Percentiles rank a stretch among this genome's conserved stretches.
phyloP scores from a whole-genome alignment of 2,797 vertebrate genomes.

The Crotalus adamanteus region DNA sequence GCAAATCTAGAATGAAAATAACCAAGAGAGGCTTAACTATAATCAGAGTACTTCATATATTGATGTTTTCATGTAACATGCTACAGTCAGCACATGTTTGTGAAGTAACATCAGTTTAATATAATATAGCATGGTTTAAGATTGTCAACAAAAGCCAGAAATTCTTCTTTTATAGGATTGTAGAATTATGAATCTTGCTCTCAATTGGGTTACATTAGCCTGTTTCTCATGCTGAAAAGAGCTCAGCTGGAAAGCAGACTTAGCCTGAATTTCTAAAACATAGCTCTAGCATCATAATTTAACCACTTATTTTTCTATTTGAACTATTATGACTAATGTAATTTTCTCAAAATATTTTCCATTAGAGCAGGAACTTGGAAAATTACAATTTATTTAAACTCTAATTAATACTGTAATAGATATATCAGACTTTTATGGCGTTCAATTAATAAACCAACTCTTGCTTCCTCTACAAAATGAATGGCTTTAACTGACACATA shows the following conservation, averaged over 20 bases:
- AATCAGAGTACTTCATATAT: not conserved
- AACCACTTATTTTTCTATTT: not conserved
- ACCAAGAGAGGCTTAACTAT: not conserved
- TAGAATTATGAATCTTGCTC: not conserved
- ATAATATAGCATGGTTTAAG: not conserved
- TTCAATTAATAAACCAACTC: conserved; percentile 16
- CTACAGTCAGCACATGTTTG: not conserved
- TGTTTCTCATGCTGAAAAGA: not conserved
- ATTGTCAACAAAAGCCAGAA: not conserved
- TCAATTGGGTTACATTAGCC: not conserved
- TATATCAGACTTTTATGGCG: not conserved
- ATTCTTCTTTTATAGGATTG: not conserved
- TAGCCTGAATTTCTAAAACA: not conserved
- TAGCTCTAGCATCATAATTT: not conserved
- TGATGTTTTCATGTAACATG: not conserved
- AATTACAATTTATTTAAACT: not conserved
- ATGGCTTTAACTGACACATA: conserved; percentile 13
- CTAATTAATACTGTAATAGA: not conserved
- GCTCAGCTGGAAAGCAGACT: not conserved
- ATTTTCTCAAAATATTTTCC: conserved; percentile 10
- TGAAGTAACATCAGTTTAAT: not conserved
- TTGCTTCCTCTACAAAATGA: not conserved
- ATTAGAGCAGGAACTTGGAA: not conserved
- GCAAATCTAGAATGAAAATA: not conserved
- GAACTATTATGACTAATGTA: not conserved